Conservation (phyloP, 2,113 vertebrate genomes). For the Lanius collurio region DNA sequence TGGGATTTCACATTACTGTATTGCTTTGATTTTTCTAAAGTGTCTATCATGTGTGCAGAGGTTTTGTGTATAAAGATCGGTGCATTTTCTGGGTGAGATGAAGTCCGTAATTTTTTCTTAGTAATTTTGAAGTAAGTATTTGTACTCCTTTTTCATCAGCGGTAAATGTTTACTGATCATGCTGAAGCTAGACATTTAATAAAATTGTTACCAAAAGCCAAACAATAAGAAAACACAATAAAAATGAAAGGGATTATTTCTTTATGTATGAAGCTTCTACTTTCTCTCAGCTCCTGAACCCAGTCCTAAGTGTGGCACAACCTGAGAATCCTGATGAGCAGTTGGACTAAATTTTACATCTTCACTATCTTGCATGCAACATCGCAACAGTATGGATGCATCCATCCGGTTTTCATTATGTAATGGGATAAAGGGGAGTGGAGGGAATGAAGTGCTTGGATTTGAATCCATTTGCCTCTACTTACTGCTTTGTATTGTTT, state of each 20-base stretch:
- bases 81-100: not conserved
- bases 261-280: not conserved
- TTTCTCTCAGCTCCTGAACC: not conserved
- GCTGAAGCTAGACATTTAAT: not conserved
- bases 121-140: not conserved
- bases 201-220: not conserved
- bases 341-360: not conserved
- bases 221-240: not conserved
- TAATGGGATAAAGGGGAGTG: not conserved
- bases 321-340: not conserved
- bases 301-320: not conserved
- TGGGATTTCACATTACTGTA: not conserved
- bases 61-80: not conserved
- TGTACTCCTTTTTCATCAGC: not conserved
- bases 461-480: not conserved
- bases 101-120: not conserved
- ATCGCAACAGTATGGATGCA: not conserved
- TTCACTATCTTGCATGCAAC: not conserved
- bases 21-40: not conserved
- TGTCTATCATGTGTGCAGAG: not conserved
- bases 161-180: not conserved
- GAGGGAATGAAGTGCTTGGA: not conserved
- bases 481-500: not conserved
- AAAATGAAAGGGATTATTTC: not conserved
- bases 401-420: not conserved